These are phyloP conservation scores for Nothura maculosa DNA, from an alignment of 2,797 vertebrate genomes.

Conservation along the genomic window DNA sequence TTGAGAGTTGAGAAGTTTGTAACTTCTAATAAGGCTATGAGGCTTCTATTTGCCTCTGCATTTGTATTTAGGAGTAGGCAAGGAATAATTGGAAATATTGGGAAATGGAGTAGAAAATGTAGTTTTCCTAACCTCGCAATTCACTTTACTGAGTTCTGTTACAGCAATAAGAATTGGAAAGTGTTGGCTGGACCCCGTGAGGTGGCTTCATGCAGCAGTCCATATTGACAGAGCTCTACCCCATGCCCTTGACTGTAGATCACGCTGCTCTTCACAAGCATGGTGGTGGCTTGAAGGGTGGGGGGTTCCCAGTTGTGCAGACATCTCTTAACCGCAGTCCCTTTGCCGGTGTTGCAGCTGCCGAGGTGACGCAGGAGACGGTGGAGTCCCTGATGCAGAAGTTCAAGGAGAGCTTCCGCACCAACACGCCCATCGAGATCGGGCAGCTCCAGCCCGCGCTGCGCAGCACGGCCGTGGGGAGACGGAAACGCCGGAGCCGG, in stretches of 20 bases:
- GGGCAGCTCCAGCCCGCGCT: constrained; percentile 91
- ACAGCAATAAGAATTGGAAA: background rate
- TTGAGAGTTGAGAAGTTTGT: too few relatives aligned
- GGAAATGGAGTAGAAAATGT: fast-evolving
- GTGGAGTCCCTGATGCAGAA: constrained; percentile 97
- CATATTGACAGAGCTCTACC: background rate
- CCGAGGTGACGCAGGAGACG: constrained; percentile 90
- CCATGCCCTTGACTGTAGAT: fast-evolving
- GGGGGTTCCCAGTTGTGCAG: background rate
- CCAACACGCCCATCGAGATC: constrained; percentile 93
- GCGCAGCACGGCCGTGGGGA: constrained; percentile 88
- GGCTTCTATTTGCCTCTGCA: fast-evolving
- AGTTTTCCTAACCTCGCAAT: fast-evolving
- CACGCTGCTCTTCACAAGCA: fast-evolving
- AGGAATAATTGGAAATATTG: background rate
- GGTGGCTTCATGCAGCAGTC: fast-evolving
- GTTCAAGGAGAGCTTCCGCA: constrained; percentile 96
- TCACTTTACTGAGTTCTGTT: background rate
- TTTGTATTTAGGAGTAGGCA: fast-evolving
- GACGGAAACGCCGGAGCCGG: constrained; percentile 88
- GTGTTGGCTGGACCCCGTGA: fast-evolving
- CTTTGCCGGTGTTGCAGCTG: constrained; percentile 76
- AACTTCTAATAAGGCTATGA: fast-evolving
- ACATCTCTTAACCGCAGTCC: constrained; percentile 39
- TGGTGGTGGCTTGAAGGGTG: fast-evolving